Base-by-base conservation (phyloP, 2,888 invertebrate genomes). In the Elmis aenea region DNA sequence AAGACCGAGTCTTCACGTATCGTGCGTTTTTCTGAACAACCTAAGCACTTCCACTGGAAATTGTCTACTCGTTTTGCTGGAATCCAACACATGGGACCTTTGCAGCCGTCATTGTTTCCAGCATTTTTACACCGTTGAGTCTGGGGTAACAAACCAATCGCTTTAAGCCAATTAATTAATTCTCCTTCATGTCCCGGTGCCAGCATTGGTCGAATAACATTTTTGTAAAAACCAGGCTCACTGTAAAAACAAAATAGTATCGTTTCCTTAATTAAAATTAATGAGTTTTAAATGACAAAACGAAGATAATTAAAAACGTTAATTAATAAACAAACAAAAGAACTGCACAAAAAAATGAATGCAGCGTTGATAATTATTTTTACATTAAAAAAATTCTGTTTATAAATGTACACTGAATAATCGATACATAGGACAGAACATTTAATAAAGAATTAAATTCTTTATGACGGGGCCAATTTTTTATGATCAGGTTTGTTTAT, bases 1-100 rank as follows among this genome's bases (percentile, higher is more conserved):
- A 82, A 79, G 51, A 81, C 77, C 0, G 81, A 79, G 33, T 67
- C 60, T 8, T 71, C 69, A 36, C 74, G 58, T 22, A 75, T 71
- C 0, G 70, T 64, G 32, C 66, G 63, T 52, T 69, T 72, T 26
- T 62, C 66, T 6, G 58, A 52, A 46, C 75, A 75, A 5, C 59
- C 58, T 1, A 57, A 55, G 46, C 75, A 76, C 5, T 63, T 58
- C 74, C 75, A 75, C 42, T 69, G 70, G 45, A 69, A 74, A 46
- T 70, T 71, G 46, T 73, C 74, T 5, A 72, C 59, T 3, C 70
- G 67, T 45, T 72, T 63, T 2, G 72, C 69, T n/a, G 67, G 66
- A 21, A 60, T 65, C 73, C 73, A 74, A 16, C 50, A 56, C 58
- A 75, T 66, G 8, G 44, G 38, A 4, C 40, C 43, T 25, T 52